Conservation (phyloP, 1,140 invertebrate genomes). For the Contarinia nasturtii region DNA sequence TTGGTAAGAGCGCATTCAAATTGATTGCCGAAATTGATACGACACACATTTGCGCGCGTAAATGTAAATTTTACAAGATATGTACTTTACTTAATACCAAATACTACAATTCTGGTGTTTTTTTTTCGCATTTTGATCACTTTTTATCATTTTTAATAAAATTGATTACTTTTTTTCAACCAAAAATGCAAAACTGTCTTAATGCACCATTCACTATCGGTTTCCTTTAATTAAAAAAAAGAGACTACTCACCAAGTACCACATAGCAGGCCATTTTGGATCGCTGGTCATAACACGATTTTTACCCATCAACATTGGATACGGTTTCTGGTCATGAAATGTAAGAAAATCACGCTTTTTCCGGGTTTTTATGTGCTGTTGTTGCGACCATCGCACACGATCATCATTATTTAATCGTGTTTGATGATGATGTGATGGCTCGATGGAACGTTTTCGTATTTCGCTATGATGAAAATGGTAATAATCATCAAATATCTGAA, state of each 20-base stretch:
- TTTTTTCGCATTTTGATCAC: neutral
- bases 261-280: conserved; percentile 73
- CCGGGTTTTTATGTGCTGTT: conserved; percentile 46
- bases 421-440: conserved; percentile 44
- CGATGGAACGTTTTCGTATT: conserved; percentile 50
- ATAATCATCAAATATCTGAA: conserved; percentile 59
- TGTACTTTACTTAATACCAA: neutral
- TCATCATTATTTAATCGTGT: conserved; percentile 41
- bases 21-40: too few species aligned
- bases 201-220: neutral
- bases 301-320: too few species aligned
- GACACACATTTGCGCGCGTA: too few species aligned
- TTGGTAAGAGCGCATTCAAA: too few species aligned
- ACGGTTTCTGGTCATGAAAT: conserved; percentile 21
- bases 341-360: conserved; percentile 44
- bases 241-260: conserved; percentile 63
- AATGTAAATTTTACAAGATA: neutral
- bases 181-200: neutral
- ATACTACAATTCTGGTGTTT: neutral
- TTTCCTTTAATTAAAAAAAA: neutral
- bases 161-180: neutral
- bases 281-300: conserved; percentile 27
- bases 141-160: neutral
- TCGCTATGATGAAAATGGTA: conserved; percentile 62
- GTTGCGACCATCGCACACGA: conserved; percentile 49